Percentiles rank a stretch among this genome's conserved stretches.
Evolutionary conservation across 2,888 invertebrate species (phyloP).

Genomic region (Drosophila meridiana): DNA sequence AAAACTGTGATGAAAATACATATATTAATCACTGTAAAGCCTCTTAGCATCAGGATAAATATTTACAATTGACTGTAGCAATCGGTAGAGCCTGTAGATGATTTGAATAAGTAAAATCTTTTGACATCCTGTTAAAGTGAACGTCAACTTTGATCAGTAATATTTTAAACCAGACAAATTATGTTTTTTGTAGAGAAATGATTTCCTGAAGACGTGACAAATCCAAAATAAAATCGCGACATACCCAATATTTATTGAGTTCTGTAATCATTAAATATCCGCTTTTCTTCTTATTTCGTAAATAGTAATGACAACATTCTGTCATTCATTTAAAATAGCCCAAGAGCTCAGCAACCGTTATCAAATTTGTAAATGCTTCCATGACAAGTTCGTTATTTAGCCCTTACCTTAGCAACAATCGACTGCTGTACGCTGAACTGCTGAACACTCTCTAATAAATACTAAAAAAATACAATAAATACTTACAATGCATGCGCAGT

Average conservation of each 20-base stretch:
- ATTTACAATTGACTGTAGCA: neutral
- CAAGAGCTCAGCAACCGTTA: neutral
- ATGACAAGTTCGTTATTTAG: conserved; percentile 4
- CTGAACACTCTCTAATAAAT: conserved; percentile 17
- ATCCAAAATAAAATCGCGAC: neutral
- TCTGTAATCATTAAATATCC: neutral
- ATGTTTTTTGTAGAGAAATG: neutral
- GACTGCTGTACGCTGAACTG: conserved; percentile 15
- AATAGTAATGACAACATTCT: neutral
- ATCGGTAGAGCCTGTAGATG: neutral
- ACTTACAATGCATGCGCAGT: conserved; percentile 44
- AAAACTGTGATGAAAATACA: neutral
- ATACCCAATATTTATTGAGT: neutral
- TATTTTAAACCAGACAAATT: neutral
- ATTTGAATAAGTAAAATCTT: neutral
- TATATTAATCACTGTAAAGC: neutral
- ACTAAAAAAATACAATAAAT: neutral
- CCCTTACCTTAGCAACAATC: neutral
- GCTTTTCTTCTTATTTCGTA: no score
- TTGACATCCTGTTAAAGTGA: neutral
- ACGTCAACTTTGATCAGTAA: neutral
- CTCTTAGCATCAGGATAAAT: neutral
- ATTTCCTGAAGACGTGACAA: neutral
- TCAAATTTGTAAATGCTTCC: conserved; percentile 11
- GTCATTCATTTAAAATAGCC: neutral